Evolutionary conservation across 2,113 vertebrate genomes (phyloP).

Genomic region (Saccopteryx leptura): DNA sequence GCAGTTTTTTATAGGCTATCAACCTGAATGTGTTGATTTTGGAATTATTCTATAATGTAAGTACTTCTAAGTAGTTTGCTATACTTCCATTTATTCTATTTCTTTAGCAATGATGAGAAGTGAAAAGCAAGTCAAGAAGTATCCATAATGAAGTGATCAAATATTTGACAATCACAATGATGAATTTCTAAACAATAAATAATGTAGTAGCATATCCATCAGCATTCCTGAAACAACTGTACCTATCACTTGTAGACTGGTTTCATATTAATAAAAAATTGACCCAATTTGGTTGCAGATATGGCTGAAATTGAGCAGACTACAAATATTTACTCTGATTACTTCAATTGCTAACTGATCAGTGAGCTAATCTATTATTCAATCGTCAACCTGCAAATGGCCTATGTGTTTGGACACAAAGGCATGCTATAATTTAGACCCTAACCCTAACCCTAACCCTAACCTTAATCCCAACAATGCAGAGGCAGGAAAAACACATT

Average conservation of each 20-base stretch:
- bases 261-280: not conserved
- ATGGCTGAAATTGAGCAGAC: constrained; percentile 42
- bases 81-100: constrained; percentile 16
- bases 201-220: not conserved
- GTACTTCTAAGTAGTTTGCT: constrained; percentile 27
- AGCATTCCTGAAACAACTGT: not conserved
- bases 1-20: not conserved
- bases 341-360: not conserved
- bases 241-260: not conserved
- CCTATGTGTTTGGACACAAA: not conserved
- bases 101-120: not conserved
- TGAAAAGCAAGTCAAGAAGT: not conserved
- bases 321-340: constrained; percentile 41
- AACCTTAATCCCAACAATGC: not conserved
- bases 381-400: not conserved
- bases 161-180: constrained; percentile 1
- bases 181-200: not conserved
- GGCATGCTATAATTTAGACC: not conserved
- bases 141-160: not conserved
- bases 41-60: not conserved
- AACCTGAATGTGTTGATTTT: constrained; percentile 25
- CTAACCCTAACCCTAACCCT: too few relatives aligned
- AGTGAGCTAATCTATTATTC: not conserved
- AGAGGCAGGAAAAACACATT: not conserved
- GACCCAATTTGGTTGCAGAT: constrained; percentile 10